Evolutionary conservation across 2,797 vertebrate species (phyloP).

Genomic region (Tragopan temminckii): DNA sequence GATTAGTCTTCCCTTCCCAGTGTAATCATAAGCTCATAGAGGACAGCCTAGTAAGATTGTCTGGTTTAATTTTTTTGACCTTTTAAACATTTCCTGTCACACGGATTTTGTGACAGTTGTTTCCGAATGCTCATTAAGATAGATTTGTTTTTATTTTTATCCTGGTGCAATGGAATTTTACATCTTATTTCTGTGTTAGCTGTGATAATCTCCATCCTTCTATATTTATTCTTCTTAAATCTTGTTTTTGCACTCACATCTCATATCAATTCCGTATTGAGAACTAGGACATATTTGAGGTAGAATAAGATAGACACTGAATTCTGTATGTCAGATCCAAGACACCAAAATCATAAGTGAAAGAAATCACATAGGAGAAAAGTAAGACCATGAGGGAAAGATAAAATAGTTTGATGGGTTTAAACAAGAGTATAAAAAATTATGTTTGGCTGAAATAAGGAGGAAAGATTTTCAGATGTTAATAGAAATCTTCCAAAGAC

Average conservation of each 20-base stretch:
- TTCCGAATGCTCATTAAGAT: background rate
- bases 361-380: background rate
- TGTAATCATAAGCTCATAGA: background rate
- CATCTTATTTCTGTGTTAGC: background rate
- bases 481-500: background rate
- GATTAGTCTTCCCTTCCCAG: background rate
- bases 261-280: background rate
- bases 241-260: background rate
- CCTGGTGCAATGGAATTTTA: background rate
- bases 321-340: background rate
- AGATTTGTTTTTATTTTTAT: background rate
- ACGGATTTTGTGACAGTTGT: background rate
- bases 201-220: background rate
- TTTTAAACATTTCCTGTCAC: background rate
- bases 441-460: background rate
- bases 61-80: background rate
- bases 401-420: background rate
- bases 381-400: background rate
- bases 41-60: background rate
- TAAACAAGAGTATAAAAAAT: accelerated
- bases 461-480: background rate
- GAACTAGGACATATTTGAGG: background rate
- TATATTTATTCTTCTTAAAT: background rate
- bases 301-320: background rate
- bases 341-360: background rate